Base-by-base conservation (phyloP, 2,797 vertebrate genomes). In the Scolopax bukidnonensis region DNA sequence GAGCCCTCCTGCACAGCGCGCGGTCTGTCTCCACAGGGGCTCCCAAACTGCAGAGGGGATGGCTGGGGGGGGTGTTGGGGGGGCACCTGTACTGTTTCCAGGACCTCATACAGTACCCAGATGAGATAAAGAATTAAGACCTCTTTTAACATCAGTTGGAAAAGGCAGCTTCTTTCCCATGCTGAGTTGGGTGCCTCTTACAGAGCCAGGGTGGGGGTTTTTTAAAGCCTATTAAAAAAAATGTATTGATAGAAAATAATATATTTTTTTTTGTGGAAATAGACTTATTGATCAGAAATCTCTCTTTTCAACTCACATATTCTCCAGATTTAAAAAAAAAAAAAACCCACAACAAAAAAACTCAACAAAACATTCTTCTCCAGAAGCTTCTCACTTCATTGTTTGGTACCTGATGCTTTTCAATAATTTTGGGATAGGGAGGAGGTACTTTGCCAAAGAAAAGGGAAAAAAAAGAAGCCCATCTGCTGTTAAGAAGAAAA, bases 221-320 rank as follows among this genome's bases (percentile, higher is more conserved):
- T 51, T 75, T 15, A 59, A 78, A 85, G 54, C 23, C 45, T 81
- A 40, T 67, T 91, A 43, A 80, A 92, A 87, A 87, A 84, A 85
- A 75, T 53, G 36, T 47, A 67, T 63, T 74, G 82, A 85, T 53
- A 77, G 71, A 85, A 93, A 95, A 48, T 40, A 24, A 87, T 79
- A 19, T 14, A 7, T 41, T 41, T 41, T 71, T 92, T 69, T 67
- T 53, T 30, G 68, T 87, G 82, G 50, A 78, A 94, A 57, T 8
- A 85, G 40, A 64, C 47, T 70, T 84, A 95, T 51, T 89, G 80
- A 87, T 88, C 68, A 95, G 67, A 82, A 94, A 82, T 59, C 21
- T 90, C 67, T 89, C 54, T 65, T 91, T 79, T 76, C 70, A 94
- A 54, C 43, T 89, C 48, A 21, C 20, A 59, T 73, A 67, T 90